A percentile compares a stretch with the other conserved stretches of the same genome.
These are phyloP conservation scores for Sitobion miscanthi DNA, from an alignment of 1,140 invertebrate genomes.

Conservation along the genomic window DNA sequence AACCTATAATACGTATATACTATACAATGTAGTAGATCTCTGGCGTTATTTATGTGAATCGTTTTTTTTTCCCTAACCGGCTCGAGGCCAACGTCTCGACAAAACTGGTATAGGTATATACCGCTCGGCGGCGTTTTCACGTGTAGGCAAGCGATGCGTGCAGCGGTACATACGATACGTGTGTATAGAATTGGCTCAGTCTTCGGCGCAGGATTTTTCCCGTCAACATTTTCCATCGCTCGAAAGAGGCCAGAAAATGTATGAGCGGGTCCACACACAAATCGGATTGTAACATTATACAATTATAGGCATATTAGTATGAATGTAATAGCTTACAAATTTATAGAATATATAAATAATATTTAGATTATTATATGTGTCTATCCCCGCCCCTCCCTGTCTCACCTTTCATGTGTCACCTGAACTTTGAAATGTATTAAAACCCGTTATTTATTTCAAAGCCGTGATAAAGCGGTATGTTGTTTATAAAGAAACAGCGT, in stretches of 20 bases:
- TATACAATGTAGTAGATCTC: neutral
- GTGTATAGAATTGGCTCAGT: neutral
- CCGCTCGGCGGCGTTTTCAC: neutral
- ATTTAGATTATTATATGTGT: too few relatives aligned
- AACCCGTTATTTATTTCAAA: neutral
- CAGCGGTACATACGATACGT: neutral
- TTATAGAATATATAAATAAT: neutral
- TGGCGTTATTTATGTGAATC: slow-evolving; percentile 34
- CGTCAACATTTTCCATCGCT: neutral
- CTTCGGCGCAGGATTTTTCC: neutral
- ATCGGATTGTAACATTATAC: neutral
- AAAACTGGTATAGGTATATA: slow-evolving; percentile 38
- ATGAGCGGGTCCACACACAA: neutral
- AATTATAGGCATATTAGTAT: neutral
- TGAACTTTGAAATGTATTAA: neutral
- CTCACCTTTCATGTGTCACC: neutral
- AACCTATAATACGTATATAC: neutral
- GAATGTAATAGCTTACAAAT: neutral
- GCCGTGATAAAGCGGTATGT: neutral
- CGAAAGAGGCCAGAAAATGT: neutral
- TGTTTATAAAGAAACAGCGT: neutral
- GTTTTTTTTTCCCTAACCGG: slow-evolving; percentile 31
- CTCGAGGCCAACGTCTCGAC: slow-evolving; percentile 47
- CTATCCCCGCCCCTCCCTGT: too few relatives aligned
- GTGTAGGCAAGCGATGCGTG: neutral